Percentiles rank a stretch among this genome's conserved stretches.
These are phyloP conservation scores for Eulemur rubriventer DNA, from an alignment of 2,797 vertebrate species.

Conservation along the genomic window DNA sequence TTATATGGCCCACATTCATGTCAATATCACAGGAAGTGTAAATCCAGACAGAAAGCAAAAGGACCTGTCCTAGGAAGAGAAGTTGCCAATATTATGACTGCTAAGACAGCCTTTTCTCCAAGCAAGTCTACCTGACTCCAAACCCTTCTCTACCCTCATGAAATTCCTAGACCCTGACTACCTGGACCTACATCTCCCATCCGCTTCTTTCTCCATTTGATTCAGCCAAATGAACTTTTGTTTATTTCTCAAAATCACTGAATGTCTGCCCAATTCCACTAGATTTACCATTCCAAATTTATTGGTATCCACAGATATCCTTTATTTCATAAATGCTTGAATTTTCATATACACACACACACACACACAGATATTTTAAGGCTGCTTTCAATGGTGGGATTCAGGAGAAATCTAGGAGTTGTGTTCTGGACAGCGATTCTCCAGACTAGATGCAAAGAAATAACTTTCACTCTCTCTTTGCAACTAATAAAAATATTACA, in stretches of 20 bases:
- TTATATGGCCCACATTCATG: neutral
- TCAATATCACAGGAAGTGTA: neutral
- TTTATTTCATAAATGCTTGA: constrained; percentile 2
- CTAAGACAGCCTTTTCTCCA: neutral
- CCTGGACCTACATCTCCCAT: neutral
- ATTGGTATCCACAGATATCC: neutral
- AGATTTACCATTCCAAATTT: constrained; percentile 17
- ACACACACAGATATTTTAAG: neutral
- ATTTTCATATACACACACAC: neutral
- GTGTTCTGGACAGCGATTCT: neutral
- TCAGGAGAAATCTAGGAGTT: neutral
- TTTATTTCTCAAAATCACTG: constrained; percentile 37
- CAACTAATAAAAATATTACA: neutral
- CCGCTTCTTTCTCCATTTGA: neutral
- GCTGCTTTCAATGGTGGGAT: neutral
- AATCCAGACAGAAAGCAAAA: constrained; percentile 18
- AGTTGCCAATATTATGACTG: neutral
- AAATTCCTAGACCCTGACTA: neutral
- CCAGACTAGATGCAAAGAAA: neutral
- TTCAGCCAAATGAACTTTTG: constrained; percentile 6
- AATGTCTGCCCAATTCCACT: neutral
- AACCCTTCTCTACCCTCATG: neutral
- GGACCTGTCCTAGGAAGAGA: neutral
- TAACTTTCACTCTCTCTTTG: neutral
- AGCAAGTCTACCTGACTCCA: neutral